Base-by-base conservation (phyloP, 2,888 invertebrate species). In the Drosophila paranaensis region DNA sequence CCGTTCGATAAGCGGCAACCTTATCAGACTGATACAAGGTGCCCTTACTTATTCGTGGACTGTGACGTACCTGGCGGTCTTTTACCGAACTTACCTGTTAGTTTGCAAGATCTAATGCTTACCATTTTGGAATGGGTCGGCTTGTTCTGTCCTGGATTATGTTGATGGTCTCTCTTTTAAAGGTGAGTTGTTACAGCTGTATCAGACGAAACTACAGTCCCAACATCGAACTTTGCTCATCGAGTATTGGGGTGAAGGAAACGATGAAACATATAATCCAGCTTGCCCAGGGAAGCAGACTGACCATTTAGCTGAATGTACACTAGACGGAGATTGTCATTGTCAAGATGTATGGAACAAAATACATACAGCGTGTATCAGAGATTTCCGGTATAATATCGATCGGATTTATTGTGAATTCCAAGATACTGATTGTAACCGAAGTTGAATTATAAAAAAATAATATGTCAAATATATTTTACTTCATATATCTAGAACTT, bases 1-100 rank as follows among this genome's bases (percentile, higher is more conserved):
- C 96, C 97, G 0, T 95, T 95, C 93, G 98, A 98, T 92, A 98
- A 98, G 90, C 94, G 98, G 2, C 97, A 97, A 87, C 96, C 97
- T 0, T 98, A 98, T 92, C 97, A 98, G 91, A 96, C 97, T 0
- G 98, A 98, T 90, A 95, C 98, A 48, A 95, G 79, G 95, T 98
- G 0, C 98, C 98, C 0, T 93, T 98, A 6, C 88, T 97, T 53
- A 95, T 98, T 3, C 94, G 95, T 51, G 98, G 92, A 0, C 98
- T 98, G 0, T n/a, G 94, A 94, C 2, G 93, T 97, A 13, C 85
- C 89, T 13, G 92, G 92, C 35, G 94, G 94, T 56, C 89, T 92
- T 0, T 82, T 93, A 1, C 92, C 94, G 70, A 89, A 91, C 0
- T 93, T 94, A 57, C 95, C 96, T 0, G 94, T 96, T 0, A 93